A percentile compares a stretch with the other conserved stretches of the same genome.
These are phyloP conservation scores for Acromyrmex heyeri DNA, from an alignment of 1,140 invertebrate species.

Conservation along the genomic window DNA sequence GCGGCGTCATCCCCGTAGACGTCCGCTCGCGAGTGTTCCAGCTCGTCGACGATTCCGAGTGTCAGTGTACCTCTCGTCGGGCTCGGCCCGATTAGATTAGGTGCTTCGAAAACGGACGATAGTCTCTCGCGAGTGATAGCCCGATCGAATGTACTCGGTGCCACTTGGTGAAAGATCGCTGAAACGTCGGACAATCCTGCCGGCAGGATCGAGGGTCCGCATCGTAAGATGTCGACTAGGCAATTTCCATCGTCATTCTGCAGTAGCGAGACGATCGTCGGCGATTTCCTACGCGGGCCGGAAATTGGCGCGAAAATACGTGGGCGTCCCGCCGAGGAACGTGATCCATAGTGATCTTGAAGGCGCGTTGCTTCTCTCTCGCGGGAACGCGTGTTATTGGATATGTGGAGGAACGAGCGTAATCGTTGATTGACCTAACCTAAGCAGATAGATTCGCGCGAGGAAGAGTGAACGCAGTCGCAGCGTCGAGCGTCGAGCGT, in stretches of 20 bases:
- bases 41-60: constrained; percentile 9
- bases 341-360: constrained; percentile 43
- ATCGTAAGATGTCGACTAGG: constrained; percentile 65
- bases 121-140: not conserved
- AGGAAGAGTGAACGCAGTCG: not conserved
- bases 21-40: constrained; percentile 28
- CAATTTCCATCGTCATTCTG: not conserved
- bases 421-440: not conserved
- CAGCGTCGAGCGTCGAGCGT: not conserved
- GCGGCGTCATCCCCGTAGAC: constrained; percentile 39
- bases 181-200: constrained; percentile 12
- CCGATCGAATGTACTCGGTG: not conserved
- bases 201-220: not conserved
- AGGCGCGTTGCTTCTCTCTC: not conserved
- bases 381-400: not conserved
- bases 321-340: constrained; percentile 14
- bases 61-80: constrained; percentile 6
- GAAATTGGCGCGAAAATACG: constrained; percentile 43
- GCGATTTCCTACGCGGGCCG: constrained; percentile 4
- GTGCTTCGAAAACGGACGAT: constrained; percentile 7
- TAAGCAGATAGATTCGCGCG: too few relatives aligned
- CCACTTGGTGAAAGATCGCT: not conserved
- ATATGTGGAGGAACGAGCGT: constrained; percentile 35
- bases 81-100: not conserved
- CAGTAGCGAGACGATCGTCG: constrained; percentile 41